Percentiles rank a stretch among this genome's conserved stretches.
These are phyloP conservation scores for Aleiodes testaceus DNA, from an alignment of 2,888 invertebrate genomes.

Conservation along the genomic window DNA sequence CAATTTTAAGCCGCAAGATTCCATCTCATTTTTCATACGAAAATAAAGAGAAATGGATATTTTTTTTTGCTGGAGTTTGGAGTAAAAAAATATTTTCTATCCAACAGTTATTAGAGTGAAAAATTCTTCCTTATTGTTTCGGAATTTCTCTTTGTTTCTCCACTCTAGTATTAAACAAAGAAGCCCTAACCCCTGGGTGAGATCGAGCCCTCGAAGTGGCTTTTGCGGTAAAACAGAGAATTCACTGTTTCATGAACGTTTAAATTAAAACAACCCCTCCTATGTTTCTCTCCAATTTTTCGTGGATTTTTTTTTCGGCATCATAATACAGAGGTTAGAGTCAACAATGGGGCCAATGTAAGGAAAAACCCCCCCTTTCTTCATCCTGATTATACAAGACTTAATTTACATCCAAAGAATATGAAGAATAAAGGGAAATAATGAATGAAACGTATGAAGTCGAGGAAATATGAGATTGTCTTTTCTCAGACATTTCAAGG, in stretches of 20 bases:
- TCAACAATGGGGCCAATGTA: constrained; percentile 13
- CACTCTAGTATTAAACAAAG: constrained; percentile 32
- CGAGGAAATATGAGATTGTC: constrained; percentile 21
- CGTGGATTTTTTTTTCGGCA: not conserved
- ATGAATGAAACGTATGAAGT: not conserved
- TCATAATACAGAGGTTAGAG: not conserved
- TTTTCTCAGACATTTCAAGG: not conserved
- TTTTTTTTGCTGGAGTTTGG: too few species aligned
- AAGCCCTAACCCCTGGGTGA: constrained; percentile 1
- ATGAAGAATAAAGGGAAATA: not conserved
- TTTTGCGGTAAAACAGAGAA: constrained; percentile 28
- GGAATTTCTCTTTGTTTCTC: constrained; percentile 29
- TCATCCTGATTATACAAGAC: not conserved
- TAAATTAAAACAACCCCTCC: constrained; percentile 40
- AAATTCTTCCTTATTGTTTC: constrained; percentile 24
- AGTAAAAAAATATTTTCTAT: too few species aligned
- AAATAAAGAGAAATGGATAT: too few species aligned
- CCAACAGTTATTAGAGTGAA: not conserved
- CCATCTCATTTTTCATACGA: too few species aligned
- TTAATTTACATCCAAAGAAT: constrained; percentile 25
- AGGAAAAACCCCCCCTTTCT: not conserved
- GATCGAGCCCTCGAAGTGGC: constrained; percentile 24
- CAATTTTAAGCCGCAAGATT: too few species aligned
- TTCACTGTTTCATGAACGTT: constrained; percentile 33
- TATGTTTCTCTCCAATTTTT: not conserved